Conservation (phyloP, 2,113 vertebrate genomes). For the Noctilio leporinus region DNA sequence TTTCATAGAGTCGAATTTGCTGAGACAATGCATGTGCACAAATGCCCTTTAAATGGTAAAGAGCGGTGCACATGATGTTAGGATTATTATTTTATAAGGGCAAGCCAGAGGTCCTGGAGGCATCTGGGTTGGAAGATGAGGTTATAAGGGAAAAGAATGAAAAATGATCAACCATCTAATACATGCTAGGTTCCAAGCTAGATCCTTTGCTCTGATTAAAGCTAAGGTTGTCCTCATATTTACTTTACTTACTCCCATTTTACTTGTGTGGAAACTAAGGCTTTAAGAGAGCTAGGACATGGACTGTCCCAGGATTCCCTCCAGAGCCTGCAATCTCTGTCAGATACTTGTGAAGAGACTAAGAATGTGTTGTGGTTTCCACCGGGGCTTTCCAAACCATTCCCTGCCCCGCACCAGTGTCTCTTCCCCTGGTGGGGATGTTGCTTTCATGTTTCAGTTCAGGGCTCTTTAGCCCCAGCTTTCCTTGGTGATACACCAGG, state of each 20-base stretch:
- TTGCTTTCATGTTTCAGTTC: not conserved
- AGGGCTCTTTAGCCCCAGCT: not conserved
- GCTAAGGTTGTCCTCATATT: not conserved
- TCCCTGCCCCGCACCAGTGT: not conserved
- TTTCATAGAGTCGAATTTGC: not conserved
- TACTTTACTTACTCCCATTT: not conserved
- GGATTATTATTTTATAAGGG: not conserved
- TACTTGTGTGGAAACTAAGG: slow-evolving; percentile 11
- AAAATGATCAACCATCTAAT: slow-evolving; percentile 25
- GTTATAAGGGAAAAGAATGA: not conserved
- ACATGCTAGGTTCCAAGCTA: not conserved
- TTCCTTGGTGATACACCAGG: not conserved
- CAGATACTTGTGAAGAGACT: not conserved
- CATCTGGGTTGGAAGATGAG: not conserved
- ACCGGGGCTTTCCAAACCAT: not conserved
- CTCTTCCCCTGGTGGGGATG: not conserved
- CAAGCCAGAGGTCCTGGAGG: not conserved
- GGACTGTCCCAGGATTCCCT: not conserved
- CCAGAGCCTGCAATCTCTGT: not conserved
- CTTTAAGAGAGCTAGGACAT: slow-evolving; percentile 1
- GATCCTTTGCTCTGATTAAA: not conserved
- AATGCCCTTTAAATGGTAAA: slow-evolving; percentile 11
- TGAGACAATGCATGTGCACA: not conserved
- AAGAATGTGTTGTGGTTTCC: not conserved
- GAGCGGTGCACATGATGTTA: not conserved